Evolutionary conservation across 2,113 vertebrate genomes (phyloP).

Genomic region (Gorsachius goisagi): DNA sequence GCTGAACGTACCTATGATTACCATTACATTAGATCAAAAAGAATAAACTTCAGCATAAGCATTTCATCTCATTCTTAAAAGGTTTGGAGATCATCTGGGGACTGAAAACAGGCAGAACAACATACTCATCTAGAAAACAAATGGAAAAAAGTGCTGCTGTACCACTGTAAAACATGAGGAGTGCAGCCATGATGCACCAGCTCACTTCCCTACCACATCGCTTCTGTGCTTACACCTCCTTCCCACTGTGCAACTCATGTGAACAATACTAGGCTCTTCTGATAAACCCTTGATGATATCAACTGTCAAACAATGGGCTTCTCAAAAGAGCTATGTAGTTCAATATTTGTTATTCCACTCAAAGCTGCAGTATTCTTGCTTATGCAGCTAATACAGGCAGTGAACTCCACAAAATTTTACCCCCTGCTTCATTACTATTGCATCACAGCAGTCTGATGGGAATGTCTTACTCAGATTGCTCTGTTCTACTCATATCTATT

Average conservation of each 20-base stretch:
- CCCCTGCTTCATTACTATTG: background rate
- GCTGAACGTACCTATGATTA: background rate
- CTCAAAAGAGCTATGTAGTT: background rate
- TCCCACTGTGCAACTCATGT: background rate
- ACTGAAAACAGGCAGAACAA: background rate
- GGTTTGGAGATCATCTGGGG: background rate
- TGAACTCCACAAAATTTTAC: background rate
- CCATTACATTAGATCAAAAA: background rate
- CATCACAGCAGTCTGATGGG: background rate
- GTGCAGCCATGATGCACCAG: background rate
- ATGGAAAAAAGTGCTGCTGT: background rate
- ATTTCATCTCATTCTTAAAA: background rate
- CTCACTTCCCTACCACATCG: background rate
- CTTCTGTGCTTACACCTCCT: background rate
- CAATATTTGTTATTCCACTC: background rate
- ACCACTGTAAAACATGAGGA: background rate
- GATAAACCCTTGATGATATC: background rate
- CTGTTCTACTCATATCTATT: background rate
- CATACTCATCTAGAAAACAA: background rate
- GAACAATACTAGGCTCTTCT: background rate
- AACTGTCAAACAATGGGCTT: background rate
- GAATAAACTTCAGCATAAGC: background rate
- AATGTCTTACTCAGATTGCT: background rate
- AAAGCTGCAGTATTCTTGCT: background rate
- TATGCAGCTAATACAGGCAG: background rate